A percentile compares a stretch with the other conserved stretches of the same genome.
Evolutionary conservation across 2,113 vertebrate genomes (phyloP).

Genomic region (Panthera leo): DNA sequence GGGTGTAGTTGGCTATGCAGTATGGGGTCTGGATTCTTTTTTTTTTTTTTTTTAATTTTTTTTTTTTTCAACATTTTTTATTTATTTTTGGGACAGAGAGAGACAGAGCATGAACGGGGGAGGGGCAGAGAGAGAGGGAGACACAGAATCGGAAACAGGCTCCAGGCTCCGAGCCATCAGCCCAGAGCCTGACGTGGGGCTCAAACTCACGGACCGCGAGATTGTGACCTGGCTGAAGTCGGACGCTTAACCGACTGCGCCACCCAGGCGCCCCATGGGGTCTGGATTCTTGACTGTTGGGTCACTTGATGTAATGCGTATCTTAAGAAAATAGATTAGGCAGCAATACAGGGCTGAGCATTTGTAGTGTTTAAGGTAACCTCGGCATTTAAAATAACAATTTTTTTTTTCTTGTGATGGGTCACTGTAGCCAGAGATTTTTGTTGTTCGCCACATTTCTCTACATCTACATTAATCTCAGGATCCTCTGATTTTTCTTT

Average conservation of each 20-base stretch:
- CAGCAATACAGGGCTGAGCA: not conserved
- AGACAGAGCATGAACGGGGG: no score
- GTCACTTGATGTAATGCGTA: not conserved
- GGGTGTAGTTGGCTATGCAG: not conserved
- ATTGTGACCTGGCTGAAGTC: no score
- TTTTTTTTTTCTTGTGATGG: not conserved
- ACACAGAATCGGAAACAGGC: no score
- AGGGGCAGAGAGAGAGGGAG: no score
- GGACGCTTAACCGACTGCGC: no score
- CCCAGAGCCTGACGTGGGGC: no score
- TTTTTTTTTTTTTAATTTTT: no score
- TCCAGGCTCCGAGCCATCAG: no score
- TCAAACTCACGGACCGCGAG: no score
- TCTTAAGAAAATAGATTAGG: slow-evolving; percentile 26
- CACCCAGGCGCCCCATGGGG: not conserved
- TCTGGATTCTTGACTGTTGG: not conserved
- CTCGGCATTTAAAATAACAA: not conserved
- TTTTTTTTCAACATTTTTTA: no score
- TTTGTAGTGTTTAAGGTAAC: not conserved
- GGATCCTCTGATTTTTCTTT: not conserved
- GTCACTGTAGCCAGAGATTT: not conserved
- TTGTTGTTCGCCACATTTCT: not conserved
- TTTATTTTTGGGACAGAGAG: no score
- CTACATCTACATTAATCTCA: not conserved
- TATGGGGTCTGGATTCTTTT: not conserved